Conservation (phyloP, 2,888 invertebrate genomes). For the Ophion costatus region DNA sequence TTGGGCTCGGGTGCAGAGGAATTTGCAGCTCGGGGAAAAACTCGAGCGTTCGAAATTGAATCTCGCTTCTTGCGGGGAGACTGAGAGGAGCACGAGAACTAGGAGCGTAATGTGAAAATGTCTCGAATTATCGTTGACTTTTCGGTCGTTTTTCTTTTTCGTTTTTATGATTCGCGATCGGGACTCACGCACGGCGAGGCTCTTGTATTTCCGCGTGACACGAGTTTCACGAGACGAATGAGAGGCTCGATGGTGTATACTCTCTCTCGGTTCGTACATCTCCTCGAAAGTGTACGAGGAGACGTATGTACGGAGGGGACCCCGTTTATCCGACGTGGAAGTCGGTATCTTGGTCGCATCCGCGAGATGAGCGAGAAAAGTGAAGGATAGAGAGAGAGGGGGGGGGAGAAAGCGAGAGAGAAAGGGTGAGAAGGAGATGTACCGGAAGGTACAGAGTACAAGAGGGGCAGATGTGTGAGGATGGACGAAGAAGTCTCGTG, state of each 20-base stretch:
- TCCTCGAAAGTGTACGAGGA: conserved; percentile 54
- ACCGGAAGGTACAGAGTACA: neutral
- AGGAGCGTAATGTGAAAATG: no score
- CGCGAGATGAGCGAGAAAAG: conserved; percentile 12
- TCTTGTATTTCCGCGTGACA: conserved; percentile 55
- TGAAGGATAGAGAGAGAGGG: conserved; percentile 41
- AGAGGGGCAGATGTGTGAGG: neutral
- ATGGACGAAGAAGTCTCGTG: neutral
- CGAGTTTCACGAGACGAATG: conserved; percentile 60
- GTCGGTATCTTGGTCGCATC: conserved; percentile 38
- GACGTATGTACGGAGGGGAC: conserved; percentile 31
- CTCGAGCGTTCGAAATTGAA: neutral
- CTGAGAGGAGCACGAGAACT: no score
- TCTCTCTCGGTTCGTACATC: conserved; percentile 37
- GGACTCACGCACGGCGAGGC: neutral
- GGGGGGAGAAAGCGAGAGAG: neutral
- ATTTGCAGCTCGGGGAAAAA: neutral
- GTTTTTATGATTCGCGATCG: neutral
- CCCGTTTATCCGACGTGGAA: conserved; percentile 61
- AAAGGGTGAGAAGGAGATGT: conserved; percentile 3
- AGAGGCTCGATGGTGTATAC: conserved; percentile 47
- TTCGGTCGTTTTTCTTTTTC: neutral
- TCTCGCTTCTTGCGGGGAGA: no score
- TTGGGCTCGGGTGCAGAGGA: no score
- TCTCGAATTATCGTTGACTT: neutral